phyloP scores from a whole-genome alignment of 2,888 invertebrate species.

The Tiliacea citrago region DNA sequence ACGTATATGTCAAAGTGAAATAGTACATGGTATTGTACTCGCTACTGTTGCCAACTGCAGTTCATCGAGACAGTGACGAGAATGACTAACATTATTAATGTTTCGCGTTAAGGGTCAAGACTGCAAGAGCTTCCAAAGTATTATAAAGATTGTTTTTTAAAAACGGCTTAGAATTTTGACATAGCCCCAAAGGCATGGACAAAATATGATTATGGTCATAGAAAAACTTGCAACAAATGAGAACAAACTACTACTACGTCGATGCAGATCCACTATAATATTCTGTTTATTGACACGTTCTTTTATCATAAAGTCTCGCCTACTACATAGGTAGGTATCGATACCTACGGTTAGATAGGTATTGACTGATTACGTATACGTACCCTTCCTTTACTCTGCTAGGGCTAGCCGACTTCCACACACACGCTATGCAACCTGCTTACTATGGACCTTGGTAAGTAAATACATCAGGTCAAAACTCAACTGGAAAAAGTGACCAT shows the following conservation, averaged over 20 bases:
- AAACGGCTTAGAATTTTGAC: neutral
- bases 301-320: neutral
- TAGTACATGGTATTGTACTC: neutral
- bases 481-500: neutral
- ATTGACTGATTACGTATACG: too few relatives aligned
- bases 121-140: neutral
- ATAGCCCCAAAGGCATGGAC: neutral
- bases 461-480: neutral
- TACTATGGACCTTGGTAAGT: neutral
- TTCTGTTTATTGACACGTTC: too few relatives aligned
- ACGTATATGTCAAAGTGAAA: neutral
- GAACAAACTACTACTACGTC: neutral
- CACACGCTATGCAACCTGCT: neutral
- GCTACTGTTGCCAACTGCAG: conserved; percentile 35
- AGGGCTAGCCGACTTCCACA: neutral
- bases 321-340: neutral
- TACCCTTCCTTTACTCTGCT: too few relatives aligned
- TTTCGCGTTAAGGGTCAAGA: conserved; percentile 1
- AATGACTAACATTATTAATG: neutral
- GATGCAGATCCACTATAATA: neutral
- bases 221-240: neutral
- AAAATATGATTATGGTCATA: neutral
- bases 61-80: conserved; percentile 15
- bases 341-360: too few relatives aligned
- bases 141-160: neutral